These are phyloP conservation scores for Amphiduros pacificus DNA, from an alignment of 2,888 invertebrate genomes.

Conservation along the genomic window DNA sequence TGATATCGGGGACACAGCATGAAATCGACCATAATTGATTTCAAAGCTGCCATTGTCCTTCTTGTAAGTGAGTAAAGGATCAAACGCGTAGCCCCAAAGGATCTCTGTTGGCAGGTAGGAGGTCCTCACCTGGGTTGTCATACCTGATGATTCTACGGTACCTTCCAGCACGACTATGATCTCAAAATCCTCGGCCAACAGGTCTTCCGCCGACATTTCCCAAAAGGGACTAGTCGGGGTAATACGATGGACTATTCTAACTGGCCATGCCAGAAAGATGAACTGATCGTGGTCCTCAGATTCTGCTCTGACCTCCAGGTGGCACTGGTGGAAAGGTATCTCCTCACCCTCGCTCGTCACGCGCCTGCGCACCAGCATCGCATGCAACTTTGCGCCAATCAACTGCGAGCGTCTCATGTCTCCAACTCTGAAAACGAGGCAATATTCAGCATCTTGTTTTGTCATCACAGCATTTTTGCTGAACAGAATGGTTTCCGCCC, in stretches of 20 bases:
- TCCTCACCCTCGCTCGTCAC: constrained; percentile 89
- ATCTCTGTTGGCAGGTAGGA: constrained; percentile 32
- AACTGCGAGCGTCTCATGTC: constrained; percentile 54
- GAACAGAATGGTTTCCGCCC: constrained; percentile 91
- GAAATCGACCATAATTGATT: constrained; percentile 30
- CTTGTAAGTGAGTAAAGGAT: constrained; percentile 21
- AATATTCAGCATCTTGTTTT: constrained; percentile 56
- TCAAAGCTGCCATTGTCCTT: constrained; percentile 19
- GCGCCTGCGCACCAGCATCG: constrained; percentile 89
- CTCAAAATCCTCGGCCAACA: constrained; percentile 27
- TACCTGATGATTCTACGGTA: constrained; percentile 28
- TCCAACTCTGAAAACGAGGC: constrained; percentile 58
- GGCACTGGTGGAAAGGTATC: constrained; percentile 90
- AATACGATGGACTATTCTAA: constrained; percentile 73
- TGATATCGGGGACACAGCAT: constrained; percentile 36
- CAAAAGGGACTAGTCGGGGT: constrained; percentile 26
- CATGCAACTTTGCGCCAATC: constrained; percentile 84
- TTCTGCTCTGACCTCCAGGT: constrained; percentile 85
- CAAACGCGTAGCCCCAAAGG: constrained; percentile 29
- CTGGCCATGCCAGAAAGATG: constrained; percentile 97
- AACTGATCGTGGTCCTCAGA: constrained; percentile 78
- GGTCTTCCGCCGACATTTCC: constrained; percentile 26
- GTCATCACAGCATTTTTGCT: constrained; percentile 88
- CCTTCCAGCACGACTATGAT: constrained; percentile 31
- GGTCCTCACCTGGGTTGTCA: constrained; percentile 30